Evolutionary conservation across 2,888 invertebrate genomes (phyloP).

Genomic region (Clanis bilineata): DNA sequence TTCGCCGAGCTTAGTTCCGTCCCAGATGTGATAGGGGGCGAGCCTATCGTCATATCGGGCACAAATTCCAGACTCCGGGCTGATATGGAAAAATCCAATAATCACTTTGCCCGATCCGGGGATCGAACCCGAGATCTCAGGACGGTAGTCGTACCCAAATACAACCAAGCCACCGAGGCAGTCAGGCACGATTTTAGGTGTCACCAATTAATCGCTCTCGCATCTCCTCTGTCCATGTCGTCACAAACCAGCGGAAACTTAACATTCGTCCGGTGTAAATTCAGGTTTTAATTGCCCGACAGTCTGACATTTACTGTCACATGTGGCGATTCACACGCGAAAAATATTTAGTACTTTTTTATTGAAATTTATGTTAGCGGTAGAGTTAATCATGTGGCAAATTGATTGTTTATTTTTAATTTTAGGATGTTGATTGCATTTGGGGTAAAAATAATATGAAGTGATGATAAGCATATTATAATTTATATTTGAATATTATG

Average conservation of each 20-base stretch:
- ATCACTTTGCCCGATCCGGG: too few species aligned
- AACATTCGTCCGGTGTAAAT: not conserved
- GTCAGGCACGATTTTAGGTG: too few species aligned
- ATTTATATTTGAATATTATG: too few species aligned
- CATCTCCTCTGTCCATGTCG: not conserved
- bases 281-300: slow-evolving; percentile 23
- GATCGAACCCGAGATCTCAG: too few species aligned
- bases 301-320: slow-evolving; percentile 17
- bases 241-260: not conserved
- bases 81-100: too few species aligned
- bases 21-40: too few species aligned
- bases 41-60: too few species aligned
- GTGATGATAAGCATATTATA: too few species aligned
- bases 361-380: not conserved
- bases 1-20: too few species aligned
- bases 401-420: not conserved
- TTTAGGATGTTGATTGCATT: not conserved
- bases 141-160: too few species aligned
- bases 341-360: not conserved
- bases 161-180: too few species aligned
- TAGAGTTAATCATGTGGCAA: slow-evolving; percentile 3
- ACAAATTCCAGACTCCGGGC: too few species aligned
- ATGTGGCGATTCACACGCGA: not conserved
- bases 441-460: not conserved
- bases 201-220: not conserved